Evolutionary conservation across 2,888 invertebrate genomes (phyloP).

Genomic region (Scaeva pyrastri): DNA sequence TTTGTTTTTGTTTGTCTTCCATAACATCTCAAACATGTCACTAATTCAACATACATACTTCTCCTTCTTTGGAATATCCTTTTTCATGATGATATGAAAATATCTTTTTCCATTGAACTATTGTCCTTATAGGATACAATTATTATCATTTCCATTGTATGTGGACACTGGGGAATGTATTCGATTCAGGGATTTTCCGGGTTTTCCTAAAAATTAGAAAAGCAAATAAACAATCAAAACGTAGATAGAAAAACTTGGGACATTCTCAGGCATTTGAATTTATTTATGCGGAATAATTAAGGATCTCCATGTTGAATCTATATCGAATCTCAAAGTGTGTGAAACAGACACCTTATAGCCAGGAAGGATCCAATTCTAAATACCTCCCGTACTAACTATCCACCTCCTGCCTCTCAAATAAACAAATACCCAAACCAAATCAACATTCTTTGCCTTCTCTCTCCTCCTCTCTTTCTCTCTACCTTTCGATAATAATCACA

Average conservation of each 20-base stretch:
- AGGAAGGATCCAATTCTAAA: background rate
- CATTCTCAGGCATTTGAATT: conserved; percentile 12
- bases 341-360: background rate
- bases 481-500: conserved; percentile 51
- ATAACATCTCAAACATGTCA: too few species aligned
- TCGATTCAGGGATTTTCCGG: background rate
- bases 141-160: too few species aligned
- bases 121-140: too few species aligned
- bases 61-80: too few species aligned
- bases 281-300: conserved; percentile 50
- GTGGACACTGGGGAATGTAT: background rate
- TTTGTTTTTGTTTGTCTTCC: too few species aligned
- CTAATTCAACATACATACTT: too few species aligned
- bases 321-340: conserved; percentile 7
- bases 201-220: background rate
- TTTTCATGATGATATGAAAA: too few species aligned
- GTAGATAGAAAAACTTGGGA: background rate
- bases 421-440: conserved; percentile 46
- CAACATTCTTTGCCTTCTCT: conserved; percentile 38
- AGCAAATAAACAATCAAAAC: background rate
- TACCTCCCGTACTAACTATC: conserved; percentile 13
- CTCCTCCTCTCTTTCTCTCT: background rate
- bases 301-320: background rate
- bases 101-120: background rate
- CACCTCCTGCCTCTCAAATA: background rate